Evolutionary conservation across 2,797 vertebrate genomes (phyloP).

Genomic region (Australoheros facetus): DNA sequence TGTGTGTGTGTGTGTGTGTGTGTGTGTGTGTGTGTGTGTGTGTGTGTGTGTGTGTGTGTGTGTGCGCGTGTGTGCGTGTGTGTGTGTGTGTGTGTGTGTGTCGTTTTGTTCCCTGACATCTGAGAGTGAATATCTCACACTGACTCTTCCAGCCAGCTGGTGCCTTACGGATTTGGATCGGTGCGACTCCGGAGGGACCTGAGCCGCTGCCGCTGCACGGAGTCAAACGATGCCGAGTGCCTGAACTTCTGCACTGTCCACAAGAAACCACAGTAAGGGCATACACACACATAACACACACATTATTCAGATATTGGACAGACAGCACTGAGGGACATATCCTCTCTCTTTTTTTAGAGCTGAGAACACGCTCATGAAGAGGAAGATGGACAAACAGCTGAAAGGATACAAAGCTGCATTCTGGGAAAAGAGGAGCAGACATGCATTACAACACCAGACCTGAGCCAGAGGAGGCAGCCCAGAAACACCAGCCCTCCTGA

Average conservation of each 20-base stretch:
- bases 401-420: slow-evolving; percentile 52
- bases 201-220: slow-evolving; percentile 50
- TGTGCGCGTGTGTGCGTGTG: too few relatives aligned
- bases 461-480: slow-evolving; percentile 24
- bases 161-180: slow-evolving; percentile 67
- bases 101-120: background rate
- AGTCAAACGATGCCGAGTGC: slow-evolving; percentile 48
- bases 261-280: slow-evolving; percentile 36
- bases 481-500: background rate
- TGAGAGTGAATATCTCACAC: background rate
- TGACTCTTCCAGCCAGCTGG: slow-evolving; percentile 60
- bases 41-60: too few relatives aligned
- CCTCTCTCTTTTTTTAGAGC: slow-evolving; percentile 26
- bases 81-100: too few relatives aligned
- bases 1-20: background rate
- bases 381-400: slow-evolving; percentile 5
- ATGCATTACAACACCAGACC: slow-evolving; percentile 50
- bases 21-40: too few relatives aligned
- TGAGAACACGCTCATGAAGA: background rate
- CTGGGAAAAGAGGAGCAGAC: slow-evolving; percentile 62
- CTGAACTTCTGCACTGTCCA: slow-evolving; percentile 53
- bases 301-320: background rate
- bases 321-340: background rate
- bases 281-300: slow-evolving; percentile 3
- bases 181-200: slow-evolving; percentile 60